These are phyloP conservation scores for Mesocentrotus franciscanus DNA, from an alignment of 53 echinoderm and acorn worm genomes.

Conservation along the genomic window DNA sequence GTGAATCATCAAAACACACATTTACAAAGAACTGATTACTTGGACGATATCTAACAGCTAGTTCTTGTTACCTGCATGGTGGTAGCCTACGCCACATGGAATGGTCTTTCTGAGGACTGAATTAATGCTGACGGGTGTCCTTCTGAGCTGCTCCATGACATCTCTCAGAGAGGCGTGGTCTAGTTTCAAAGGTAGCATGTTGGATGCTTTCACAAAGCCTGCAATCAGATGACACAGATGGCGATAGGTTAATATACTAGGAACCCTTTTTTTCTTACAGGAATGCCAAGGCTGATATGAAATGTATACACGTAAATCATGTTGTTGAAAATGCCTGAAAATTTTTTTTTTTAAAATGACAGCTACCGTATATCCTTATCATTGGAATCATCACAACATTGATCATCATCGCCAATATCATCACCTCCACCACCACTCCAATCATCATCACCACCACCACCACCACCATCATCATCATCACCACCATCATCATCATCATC, in stretches of 20 bases:
- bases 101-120: slow-evolving; percentile 83
- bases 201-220: slow-evolving; percentile 79
- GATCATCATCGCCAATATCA: neutral
- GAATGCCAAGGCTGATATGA: too few species aligned
- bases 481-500: slow-evolving; percentile 7
- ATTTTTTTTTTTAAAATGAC: neutral
- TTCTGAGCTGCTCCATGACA: slow-evolving; percentile 90
- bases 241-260: neutral
- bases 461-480: slow-evolving; percentile 19
- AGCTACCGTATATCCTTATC: neutral
- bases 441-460: neutral
- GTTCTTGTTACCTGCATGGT: slow-evolving; percentile 86
- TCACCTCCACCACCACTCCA: neutral
- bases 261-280: neutral
- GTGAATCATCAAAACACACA: too few species aligned
- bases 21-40: too few species aligned
- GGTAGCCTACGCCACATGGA: slow-evolving; percentile 94
- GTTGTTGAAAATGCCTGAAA: neutral
- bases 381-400: neutral
- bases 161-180: slow-evolving; percentile 83
- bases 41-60: too few species aligned
- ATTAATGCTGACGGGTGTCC: slow-evolving; percentile 90
- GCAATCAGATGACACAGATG: neutral
- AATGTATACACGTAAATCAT: neutral
- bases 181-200: slow-evolving; percentile 72